Conservation (phyloP, 2,888 invertebrate genomes). For the Hypomecis punctinalis region DNA sequence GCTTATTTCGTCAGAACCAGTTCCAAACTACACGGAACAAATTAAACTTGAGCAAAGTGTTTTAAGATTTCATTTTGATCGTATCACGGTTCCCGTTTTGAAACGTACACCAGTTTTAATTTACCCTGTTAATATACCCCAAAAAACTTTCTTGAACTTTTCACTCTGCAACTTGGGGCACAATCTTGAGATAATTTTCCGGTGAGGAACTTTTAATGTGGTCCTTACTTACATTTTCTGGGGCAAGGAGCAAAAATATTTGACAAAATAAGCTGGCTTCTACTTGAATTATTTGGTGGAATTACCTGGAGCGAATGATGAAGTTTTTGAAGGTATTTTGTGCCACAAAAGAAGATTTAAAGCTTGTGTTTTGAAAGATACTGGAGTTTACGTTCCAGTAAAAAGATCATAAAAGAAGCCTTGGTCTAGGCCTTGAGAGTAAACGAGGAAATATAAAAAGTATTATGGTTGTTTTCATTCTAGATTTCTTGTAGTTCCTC, state of each 20-base stretch:
- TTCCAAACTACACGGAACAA: conserved; percentile 38
- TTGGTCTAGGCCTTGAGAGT: too few species aligned
- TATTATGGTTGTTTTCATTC: too few species aligned
- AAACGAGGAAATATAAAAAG: too few species aligned
- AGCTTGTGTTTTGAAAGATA: not conserved
- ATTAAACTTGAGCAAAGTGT: conserved; percentile 42
- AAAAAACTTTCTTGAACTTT: conserved; percentile 49
- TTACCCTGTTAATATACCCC: conserved; percentile 58
- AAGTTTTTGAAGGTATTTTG: not conserved
- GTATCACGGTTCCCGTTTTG: conserved; percentile 36
- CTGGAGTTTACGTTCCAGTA: too few species aligned
- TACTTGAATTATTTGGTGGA: conserved; percentile 41
- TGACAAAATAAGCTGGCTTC: conserved; percentile 41
- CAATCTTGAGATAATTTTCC: conserved; percentile 67
- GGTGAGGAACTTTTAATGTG: conserved; percentile 69
- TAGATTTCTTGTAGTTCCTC: too few species aligned
- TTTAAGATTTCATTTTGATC: conserved; percentile 41
- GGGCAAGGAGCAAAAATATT: conserved; percentile 48
- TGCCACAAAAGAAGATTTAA: not conserved
- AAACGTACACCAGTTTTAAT: conserved; percentile 55
- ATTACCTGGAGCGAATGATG: conserved; percentile 27
- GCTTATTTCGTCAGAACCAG: conserved; percentile 26
- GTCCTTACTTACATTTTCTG: conserved; percentile 56
- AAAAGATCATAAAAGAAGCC: too few species aligned
- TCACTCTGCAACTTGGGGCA: conserved; percentile 52